Evolutionary conservation across 2,888 invertebrate species (phyloP).

Genomic region (Polia nebulosa): DNA sequence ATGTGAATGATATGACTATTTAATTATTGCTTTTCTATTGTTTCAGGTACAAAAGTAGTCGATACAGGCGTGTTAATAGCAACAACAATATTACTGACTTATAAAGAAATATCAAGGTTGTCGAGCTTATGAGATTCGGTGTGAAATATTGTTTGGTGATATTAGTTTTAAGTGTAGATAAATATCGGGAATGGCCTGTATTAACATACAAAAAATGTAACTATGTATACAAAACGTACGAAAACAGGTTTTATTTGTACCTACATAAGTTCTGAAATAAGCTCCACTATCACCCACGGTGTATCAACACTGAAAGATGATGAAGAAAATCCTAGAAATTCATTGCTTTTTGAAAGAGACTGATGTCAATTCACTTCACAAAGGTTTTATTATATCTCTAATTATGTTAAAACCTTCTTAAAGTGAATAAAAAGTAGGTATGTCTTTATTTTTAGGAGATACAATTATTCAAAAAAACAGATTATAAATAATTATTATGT

Average conservation of each 20-base stretch:
- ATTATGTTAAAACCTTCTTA: slow-evolving; percentile 4
- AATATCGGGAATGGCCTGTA: slow-evolving; percentile 72
- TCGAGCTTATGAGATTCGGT: slow-evolving; percentile 87
- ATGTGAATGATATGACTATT: too few relatives aligned
- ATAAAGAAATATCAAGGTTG: slow-evolving; percentile 79
- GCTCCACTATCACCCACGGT: slow-evolving; percentile 1
- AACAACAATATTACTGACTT: slow-evolving; percentile 75
- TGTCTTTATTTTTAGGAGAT: slow-evolving; percentile 23
- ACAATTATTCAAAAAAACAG: slow-evolving; percentile 16
- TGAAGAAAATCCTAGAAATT: neutral
- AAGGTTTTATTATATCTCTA: neutral
- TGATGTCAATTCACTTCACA: slow-evolving; percentile 32
- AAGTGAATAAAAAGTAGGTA: neutral
- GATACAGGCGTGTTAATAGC: slow-evolving; percentile 71
- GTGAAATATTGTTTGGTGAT: slow-evolving; percentile 82
- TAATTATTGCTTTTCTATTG: slow-evolving; percentile 55
- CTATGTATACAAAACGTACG: slow-evolving; percentile 54
- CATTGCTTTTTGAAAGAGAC: slow-evolving; percentile 37
- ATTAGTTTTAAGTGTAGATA: slow-evolving; percentile 86
- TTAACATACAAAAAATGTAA: slow-evolving; percentile 61
- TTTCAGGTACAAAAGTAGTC: slow-evolving; percentile 81
- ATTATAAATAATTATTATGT: slow-evolving; percentile 1
- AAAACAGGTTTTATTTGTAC: slow-evolving; percentile 36
- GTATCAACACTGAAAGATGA: slow-evolving; percentile 7
- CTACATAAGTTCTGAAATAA: slow-evolving; percentile 18